These are phyloP conservation scores for Drosophila nr. medialis DNA, from an alignment of 2,888 invertebrate genomes.

Conservation along the genomic window DNA sequence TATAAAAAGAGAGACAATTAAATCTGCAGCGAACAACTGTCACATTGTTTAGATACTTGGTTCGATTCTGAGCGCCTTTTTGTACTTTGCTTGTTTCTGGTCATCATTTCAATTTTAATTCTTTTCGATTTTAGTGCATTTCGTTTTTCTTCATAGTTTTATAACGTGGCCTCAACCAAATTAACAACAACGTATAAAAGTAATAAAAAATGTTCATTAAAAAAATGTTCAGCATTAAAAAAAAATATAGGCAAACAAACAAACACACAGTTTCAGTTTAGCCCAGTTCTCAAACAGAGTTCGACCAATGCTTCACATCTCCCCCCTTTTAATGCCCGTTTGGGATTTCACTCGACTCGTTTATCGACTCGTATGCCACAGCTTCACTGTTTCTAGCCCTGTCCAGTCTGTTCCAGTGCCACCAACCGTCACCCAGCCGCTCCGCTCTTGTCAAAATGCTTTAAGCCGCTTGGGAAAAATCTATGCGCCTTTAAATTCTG, in stretches of 20 bases:
- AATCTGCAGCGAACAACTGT: slow-evolving; percentile 17
- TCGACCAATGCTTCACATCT: background rate
- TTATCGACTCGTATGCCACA: slow-evolving; percentile 21
- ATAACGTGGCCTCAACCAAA: slow-evolving; percentile 46
- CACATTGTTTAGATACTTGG: slow-evolving; percentile 33
- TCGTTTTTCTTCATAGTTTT: slow-evolving; percentile 30
- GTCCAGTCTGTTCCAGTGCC: background rate
- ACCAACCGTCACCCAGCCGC: background rate
- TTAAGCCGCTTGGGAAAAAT: slow-evolving; percentile 59
- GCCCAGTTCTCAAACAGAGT: slow-evolving; percentile 3
- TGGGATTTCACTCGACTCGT: slow-evolving; percentile 9
- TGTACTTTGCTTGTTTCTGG: slow-evolving; percentile 37
- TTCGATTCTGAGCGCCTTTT: slow-evolving; percentile 21
- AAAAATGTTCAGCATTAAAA: slow-evolving; percentile 29
- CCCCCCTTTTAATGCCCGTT: background rate
- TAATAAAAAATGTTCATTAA: slow-evolving; percentile 50
- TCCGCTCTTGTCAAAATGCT: slow-evolving; percentile 5
- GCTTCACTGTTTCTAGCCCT: slow-evolving; percentile 11
- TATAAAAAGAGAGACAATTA: slow-evolving; percentile 8
- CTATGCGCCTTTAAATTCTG: slow-evolving; percentile 58
- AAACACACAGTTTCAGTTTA: slow-evolving; percentile 15
- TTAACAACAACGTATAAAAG: slow-evolving; percentile 49
- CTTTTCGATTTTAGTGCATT: slow-evolving; percentile 63
- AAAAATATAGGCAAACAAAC: slow-evolving; percentile 3
- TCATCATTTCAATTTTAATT: slow-evolving; percentile 62